A percentile compares a stretch with the other conserved stretches of the same genome.
Evolutionary conservation across 2,797 vertebrate species (phyloP).

Genomic region (Hephaestus fuliginosus): DNA sequence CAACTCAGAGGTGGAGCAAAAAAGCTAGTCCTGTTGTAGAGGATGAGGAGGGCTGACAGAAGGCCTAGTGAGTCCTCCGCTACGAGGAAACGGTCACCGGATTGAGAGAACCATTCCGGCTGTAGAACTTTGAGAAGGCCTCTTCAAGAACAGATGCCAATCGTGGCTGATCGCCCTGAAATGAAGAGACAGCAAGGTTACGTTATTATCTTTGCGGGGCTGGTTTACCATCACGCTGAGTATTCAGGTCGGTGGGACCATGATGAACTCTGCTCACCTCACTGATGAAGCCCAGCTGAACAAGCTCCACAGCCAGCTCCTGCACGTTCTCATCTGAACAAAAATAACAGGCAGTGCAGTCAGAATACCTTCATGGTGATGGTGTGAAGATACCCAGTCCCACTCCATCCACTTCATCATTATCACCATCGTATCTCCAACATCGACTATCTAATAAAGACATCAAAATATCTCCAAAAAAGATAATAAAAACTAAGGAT

Average conservation of each 20-base stretch:
- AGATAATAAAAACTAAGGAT: not conserved
- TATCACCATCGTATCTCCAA: not conserved
- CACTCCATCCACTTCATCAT: not conserved
- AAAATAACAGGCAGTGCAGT: not conserved
- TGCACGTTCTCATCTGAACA: constrained; percentile 96
- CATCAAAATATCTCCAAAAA: not conserved
- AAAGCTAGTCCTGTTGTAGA: constrained; percentile 73
- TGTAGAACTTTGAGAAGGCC: constrained; percentile 96
- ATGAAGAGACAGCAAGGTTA: not conserved
- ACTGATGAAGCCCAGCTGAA: constrained; percentile 98
- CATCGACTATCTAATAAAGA: not conserved
- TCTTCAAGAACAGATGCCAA: constrained; percentile 96
- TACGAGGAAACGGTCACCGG: constrained; percentile 97
- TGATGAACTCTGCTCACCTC: constrained; percentile 86
- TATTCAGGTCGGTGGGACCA: not conserved
- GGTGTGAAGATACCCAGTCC: not conserved
- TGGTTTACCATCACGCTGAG: not conserved
- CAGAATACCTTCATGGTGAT: not conserved
- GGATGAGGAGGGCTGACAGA: constrained; percentile 55
- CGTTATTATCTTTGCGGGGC: too few relatives aligned
- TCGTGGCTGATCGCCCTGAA: constrained; percentile 93
- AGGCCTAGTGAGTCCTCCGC: constrained; percentile 70
- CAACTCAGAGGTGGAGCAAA: constrained; percentile 63
- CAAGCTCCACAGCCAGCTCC: constrained; percentile 95
- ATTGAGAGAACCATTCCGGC: constrained; percentile 92